Evolutionary conservation across 2,888 invertebrate species (phyloP).

Genomic region (Ametastegia equiseti): DNA sequence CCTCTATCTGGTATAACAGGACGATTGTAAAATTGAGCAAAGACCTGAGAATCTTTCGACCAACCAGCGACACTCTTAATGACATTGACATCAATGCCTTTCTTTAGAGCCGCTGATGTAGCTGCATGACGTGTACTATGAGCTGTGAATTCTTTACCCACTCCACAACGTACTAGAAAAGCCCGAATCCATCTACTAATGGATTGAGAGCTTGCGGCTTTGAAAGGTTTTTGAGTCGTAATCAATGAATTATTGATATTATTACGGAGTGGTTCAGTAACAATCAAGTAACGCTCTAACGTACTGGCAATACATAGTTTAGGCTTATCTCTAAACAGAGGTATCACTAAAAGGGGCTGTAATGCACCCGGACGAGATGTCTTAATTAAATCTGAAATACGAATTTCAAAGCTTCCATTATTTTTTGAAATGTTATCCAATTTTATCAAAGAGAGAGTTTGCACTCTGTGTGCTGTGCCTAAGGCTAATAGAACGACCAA

Average conservation of each 20-base stretch:
- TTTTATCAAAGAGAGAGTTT: no score
- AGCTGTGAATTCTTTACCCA: constrained; percentile 46
- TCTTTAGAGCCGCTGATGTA: constrained; percentile 50
- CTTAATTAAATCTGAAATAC: no score
- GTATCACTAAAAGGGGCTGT: constrained; percentile 50
- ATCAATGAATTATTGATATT: constrained; percentile 45
- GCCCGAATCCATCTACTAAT: constrained; percentile 53
- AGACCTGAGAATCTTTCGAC: constrained; percentile 47
- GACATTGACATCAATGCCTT: constrained; percentile 48
- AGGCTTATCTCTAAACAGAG: constrained; percentile 51
- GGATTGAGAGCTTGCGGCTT: constrained; percentile 42
- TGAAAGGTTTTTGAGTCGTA: constrained; percentile 50
- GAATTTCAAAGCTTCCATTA: no score
- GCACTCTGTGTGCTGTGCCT: no score
- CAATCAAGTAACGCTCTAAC: constrained; percentile 49
- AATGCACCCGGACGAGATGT: constrained; percentile 21
- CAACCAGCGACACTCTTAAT: constrained; percentile 52
- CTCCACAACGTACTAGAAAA: constrained; percentile 44
- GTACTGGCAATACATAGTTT: constrained; percentile 52
- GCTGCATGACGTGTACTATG: constrained; percentile 53
- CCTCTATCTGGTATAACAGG: neutral
- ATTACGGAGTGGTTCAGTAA: constrained; percentile 45
- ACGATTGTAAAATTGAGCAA: neutral
- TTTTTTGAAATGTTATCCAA: no score
- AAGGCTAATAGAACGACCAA: no score